Percentiles rank a stretch among this genome's conserved stretches.
Evolutionary conservation across 2,113 vertebrate species (phyloP).

Genomic region (Orientallactaga bullata): DNA sequence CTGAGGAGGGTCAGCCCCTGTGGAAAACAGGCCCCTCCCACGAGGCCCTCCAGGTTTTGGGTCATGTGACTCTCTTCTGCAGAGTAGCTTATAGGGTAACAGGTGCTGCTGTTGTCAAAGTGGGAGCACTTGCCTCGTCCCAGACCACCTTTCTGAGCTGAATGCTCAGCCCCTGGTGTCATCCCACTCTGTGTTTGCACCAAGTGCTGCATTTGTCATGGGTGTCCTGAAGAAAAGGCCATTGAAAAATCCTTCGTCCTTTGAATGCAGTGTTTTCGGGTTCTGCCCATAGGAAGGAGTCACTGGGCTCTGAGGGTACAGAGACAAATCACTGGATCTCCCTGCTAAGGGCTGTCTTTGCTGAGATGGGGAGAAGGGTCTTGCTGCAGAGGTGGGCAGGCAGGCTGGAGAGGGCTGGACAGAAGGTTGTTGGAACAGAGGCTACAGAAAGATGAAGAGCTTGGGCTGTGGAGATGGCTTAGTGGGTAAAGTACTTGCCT

Average conservation of each 20-base stretch:
- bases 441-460: not conserved
- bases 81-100: not conserved
- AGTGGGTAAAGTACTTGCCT: no score
- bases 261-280: not conserved
- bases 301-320: not conserved
- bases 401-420: not conserved
- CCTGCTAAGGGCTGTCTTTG: accelerated
- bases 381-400: not conserved
- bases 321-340: accelerated
- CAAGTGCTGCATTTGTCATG: not conserved
- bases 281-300: not conserved
- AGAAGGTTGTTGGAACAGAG: not conserved
- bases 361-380: accelerated
- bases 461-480: not conserved
- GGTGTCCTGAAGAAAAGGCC: not conserved
- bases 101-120: no score
- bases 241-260: not conserved
- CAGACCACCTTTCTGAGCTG: not conserved
- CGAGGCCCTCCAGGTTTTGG: no score
- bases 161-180: no score
- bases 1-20: not conserved
- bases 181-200: not conserved
- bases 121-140: not conserved
- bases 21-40: not conserved
- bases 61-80: not conserved